phyloP scores from a whole-genome alignment of 2,113 vertebrate genomes.

The Melanotaenia duboulayi region DNA sequence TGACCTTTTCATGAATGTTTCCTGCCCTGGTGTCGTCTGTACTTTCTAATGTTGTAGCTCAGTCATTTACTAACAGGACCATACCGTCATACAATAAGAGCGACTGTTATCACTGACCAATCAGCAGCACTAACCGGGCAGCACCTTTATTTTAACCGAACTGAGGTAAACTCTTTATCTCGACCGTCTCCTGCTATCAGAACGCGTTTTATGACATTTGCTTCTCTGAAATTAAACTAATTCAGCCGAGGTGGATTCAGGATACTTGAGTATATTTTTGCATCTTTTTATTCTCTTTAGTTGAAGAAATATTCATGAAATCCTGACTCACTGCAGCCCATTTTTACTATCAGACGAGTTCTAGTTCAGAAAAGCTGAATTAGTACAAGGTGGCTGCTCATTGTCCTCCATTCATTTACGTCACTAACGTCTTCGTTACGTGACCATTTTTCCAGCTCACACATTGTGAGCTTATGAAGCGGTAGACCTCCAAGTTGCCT shows the following conservation, averaged over 20 bases:
- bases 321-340: too few species aligned
- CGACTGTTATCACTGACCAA: conserved; percentile 29
- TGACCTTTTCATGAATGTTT: not conserved
- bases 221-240: not conserved
- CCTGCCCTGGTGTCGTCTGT: conserved; percentile 16
- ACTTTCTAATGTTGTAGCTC: conserved; percentile 14
- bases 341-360: not conserved
- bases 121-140: conserved; percentile 2
- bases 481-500: too few species aligned
- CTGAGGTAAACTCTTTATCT: conserved; percentile 2
- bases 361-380: not conserved
- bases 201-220: not conserved
- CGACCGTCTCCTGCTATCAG: not conserved
- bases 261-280: conserved; percentile 27
- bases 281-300: not conserved
- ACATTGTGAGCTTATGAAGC: too few species aligned
- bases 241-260: not conserved
- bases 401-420: too few species aligned
- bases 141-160: conserved; percentile 6
- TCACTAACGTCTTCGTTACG: too few species aligned
- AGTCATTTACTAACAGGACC: not conserved
- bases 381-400: too few species aligned
- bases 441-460: too few species aligned
- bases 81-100: not conserved
- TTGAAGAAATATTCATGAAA: not conserved